A percentile compares a stretch with the other conserved stretches of the same genome.
phyloP scores from a whole-genome alignment of 2,113 vertebrate species.

The Archocentrus centrarchus region DNA sequence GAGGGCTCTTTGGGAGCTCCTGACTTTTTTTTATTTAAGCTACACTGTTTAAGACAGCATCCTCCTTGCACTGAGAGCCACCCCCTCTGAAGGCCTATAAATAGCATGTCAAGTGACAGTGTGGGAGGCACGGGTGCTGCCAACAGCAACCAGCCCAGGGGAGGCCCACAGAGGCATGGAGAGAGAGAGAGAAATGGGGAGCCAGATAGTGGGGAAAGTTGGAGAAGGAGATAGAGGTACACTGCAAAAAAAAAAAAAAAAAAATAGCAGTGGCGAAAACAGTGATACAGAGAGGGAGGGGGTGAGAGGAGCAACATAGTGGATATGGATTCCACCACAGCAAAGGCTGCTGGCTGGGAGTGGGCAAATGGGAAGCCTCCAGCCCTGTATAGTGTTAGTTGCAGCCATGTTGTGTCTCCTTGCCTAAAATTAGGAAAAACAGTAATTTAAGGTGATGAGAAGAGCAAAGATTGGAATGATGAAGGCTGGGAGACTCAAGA shows the following conservation, averaged over 20 bases:
- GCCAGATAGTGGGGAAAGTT: constrained; percentile 41
- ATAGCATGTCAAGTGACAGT: constrained; percentile 82
- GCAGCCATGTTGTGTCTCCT: constrained; percentile 68
- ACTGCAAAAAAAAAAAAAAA: constrained; percentile 10
- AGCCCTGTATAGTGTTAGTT: constrained; percentile 46
- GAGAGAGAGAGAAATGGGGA: constrained; percentile 44
- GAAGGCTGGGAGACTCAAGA: background rate
- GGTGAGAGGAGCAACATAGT: constrained; percentile 53
- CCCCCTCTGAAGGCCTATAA: constrained; percentile 82
- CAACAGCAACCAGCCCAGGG: constrained; percentile 80
- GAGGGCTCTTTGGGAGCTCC: constrained; percentile 66
- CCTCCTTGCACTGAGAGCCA: constrained; percentile 79
- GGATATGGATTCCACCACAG: constrained; percentile 75
- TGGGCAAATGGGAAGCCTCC: constrained; percentile 74
- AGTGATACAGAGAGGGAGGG: constrained; percentile 51
- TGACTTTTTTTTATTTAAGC: constrained; percentile 78
- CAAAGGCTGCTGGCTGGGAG: constrained; percentile 59
- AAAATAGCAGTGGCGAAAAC: constrained; percentile 39
- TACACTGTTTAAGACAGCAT: constrained; percentile 82
- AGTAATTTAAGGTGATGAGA: constrained; percentile 13
- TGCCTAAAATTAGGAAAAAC: constrained; percentile 30
- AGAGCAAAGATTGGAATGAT: background rate
- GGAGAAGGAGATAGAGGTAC: constrained; percentile 58
- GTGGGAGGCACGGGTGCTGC: constrained; percentile 81
- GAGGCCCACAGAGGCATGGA: constrained; percentile 73